Evolutionary conservation across 92 coral and sea anemone species (phyloP).

Genomic region (Porites cylindrica): DNA sequence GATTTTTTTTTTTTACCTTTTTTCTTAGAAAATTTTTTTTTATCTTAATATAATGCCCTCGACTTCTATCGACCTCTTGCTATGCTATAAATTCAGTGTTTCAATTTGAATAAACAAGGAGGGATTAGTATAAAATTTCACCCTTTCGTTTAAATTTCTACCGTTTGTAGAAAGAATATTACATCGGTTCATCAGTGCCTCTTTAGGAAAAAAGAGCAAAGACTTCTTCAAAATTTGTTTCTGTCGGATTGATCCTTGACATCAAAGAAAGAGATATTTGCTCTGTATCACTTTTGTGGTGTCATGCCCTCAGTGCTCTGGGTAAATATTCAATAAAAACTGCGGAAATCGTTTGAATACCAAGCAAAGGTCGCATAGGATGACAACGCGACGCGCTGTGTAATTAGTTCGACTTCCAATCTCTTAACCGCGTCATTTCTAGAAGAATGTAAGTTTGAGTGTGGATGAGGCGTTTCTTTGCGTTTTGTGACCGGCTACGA

Average conservation of each 20-base stretch:
- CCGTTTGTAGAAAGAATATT: neutral
- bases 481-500: too few species aligned
- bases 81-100: too few species aligned
- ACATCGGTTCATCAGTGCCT: neutral
- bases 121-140: too few species aligned
- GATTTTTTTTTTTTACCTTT: too few species aligned
- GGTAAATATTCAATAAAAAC: slow-evolving; percentile 47
- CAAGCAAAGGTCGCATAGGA: slow-evolving; percentile 19
- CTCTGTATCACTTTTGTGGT: slow-evolving; percentile 5
- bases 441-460: too few species aligned
- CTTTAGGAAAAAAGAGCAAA: neutral
- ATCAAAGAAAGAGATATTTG: slow-evolving; percentile 9
- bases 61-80: too few species aligned
- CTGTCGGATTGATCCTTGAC: neutral
- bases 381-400: slow-evolving; percentile 2
- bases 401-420: neutral
- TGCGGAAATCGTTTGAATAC: slow-evolving; percentile 38
- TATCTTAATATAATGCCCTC: neutral
- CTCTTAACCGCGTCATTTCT: neutral
- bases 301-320: slow-evolving; percentile 15
- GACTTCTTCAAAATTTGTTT: neutral
- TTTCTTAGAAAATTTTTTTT: neutral
- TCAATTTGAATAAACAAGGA: too few species aligned
- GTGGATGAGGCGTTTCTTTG: too few species aligned
- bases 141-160: neutral